Conservation (phyloP, 2,888 invertebrate genomes). For the Ceramica pisi region DNA sequence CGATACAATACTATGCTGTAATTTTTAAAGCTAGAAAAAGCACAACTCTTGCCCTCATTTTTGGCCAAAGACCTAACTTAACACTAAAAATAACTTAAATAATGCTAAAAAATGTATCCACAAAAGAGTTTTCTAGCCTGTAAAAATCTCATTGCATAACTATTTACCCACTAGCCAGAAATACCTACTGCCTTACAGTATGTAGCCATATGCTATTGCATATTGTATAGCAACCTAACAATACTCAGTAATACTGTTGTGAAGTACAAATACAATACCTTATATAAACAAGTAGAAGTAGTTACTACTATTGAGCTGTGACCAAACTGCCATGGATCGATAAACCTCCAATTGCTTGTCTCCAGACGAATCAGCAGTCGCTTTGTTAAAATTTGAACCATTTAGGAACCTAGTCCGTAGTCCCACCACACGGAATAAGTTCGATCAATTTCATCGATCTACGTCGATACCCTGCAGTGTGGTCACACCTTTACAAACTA, state of each 20-base stretch:
- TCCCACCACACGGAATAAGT: background rate
- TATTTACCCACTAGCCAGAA: slow-evolving; percentile 4
- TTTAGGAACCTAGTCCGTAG: background rate
- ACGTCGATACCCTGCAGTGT: slow-evolving; percentile 6
- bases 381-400: background rate
- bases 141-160: background rate
- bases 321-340: slow-evolving; percentile 5
- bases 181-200: slow-evolving; percentile 21
- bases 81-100: background rate
- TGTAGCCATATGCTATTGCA: slow-evolving; percentile 24
- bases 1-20: too few relatives aligned
- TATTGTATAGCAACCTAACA: slow-evolving; percentile 66
- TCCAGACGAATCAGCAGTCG: background rate
- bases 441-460: background rate
- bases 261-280: slow-evolving; percentile 75
- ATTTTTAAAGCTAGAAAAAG: background rate
- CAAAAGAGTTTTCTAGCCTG: slow-evolving; percentile 1
- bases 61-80: background rate
- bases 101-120: background rate
- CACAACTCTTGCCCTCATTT: background rate
- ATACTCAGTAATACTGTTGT: slow-evolving; percentile 78
- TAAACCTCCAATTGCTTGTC: background rate
- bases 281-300: slow-evolving; percentile 47
- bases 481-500: slow-evolving; percentile 36
- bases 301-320: slow-evolving; percentile 27